Percentiles rank a stretch among this genome's conserved stretches.
phyloP scores from a whole-genome alignment of 2,113 vertebrate genomes.

The Galeopterus variegatus region DNA sequence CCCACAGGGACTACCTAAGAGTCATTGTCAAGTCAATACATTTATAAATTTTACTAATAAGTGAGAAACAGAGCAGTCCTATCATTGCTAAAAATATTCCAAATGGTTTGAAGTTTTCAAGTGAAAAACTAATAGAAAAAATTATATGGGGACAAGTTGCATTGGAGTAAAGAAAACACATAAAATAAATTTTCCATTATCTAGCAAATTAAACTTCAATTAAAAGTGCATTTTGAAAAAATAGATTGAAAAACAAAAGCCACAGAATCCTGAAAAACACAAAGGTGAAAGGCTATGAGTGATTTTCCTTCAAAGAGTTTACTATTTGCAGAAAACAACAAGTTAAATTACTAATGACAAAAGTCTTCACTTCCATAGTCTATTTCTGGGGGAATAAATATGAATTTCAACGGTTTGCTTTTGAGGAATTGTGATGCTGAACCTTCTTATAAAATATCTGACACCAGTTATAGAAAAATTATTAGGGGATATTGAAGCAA shows the following conservation, averaged over 20 bases:
- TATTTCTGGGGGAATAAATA: background rate
- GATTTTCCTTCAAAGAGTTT: background rate
- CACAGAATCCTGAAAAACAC: conserved; percentile 20
- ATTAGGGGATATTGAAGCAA: background rate
- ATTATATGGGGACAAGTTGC: background rate
- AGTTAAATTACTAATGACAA: conserved; percentile 4
- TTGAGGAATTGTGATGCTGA: background rate
- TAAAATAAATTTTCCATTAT: conserved; percentile 10
- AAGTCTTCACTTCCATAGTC: background rate
- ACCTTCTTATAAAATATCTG: background rate
- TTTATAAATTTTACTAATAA: conserved; percentile 45
- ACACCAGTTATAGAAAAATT: background rate
- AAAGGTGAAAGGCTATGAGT: background rate
- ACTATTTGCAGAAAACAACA: conserved; percentile 42
- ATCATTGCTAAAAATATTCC: background rate
- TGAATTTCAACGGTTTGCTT: background rate
- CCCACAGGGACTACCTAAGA: background rate
- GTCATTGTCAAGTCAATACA: conserved; percentile 27
- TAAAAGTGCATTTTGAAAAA: conserved; percentile 19
- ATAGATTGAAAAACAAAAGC: background rate
- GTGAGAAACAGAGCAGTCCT: background rate
- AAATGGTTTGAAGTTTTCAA: background rate
- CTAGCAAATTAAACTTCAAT: conserved; percentile 1
- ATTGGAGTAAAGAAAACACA: background rate
- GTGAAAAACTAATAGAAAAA: background rate